Evolutionary conservation across 2,888 invertebrate species (phyloP).

Genomic region (Drosophila longiperda): DNA sequence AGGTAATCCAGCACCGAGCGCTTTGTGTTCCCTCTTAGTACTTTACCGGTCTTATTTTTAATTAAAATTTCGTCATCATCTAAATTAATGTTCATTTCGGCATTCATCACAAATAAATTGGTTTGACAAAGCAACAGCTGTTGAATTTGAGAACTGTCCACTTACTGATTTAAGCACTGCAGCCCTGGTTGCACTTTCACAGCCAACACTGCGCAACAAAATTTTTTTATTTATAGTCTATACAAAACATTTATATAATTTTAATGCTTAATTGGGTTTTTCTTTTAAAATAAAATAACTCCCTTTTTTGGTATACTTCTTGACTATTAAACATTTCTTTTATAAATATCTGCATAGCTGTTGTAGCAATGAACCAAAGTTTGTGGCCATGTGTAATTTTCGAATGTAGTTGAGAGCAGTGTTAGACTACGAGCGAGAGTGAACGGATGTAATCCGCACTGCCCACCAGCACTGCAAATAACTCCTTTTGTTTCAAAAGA

Average conservation of each 20-base stretch:
- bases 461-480: slow-evolving; percentile 43
- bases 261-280: background rate
- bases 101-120: slow-evolving; percentile 20
- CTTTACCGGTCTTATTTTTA: background rate
- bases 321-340: background rate
- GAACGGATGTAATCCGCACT: slow-evolving; percentile 48
- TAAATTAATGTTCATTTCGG: slow-evolving; percentile 3
- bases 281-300: background rate
- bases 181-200: slow-evolving; percentile 40
- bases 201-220: background rate
- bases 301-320: background rate
- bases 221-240: background rate
- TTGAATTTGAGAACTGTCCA: slow-evolving; percentile 16
- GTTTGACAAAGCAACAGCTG: slow-evolving; percentile 49
- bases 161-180: background rate
- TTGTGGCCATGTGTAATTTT: slow-evolving; percentile 5
- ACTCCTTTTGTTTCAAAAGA: slow-evolving; percentile 82
- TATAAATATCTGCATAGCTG: background rate
- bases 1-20: slow-evolving; percentile 31
- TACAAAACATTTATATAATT: background rate
- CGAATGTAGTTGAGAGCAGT: slow-evolving; percentile 18
- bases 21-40: background rate
- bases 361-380: too few species aligned
- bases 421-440: slow-evolving; percentile 52
- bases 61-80: background rate